Conservation (phyloP, 1,140 invertebrate species). For the Macrosteles quadrilineatus region DNA sequence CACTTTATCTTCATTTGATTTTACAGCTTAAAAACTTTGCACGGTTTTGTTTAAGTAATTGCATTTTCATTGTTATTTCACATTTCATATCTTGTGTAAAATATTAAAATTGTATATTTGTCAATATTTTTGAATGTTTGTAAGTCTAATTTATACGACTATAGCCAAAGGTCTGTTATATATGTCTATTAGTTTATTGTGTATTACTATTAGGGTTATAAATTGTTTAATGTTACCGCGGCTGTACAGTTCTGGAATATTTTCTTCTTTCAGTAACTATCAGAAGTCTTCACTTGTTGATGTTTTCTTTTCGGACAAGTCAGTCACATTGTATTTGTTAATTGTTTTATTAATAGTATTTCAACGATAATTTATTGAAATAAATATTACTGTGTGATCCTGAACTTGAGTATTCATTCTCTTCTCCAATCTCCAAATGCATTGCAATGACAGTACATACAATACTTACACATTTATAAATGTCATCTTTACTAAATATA, state of each 20-base stretch:
- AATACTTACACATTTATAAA: too few relatives aligned
- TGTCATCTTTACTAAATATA: too few relatives aligned
- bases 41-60: too few relatives aligned
- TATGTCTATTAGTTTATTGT: constrained; percentile 27
- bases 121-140: constrained; percentile 26
- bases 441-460: too few relatives aligned
- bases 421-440: too few relatives aligned
- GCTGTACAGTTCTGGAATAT: background rate
- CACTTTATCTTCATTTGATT: too few relatives aligned
- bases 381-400: constrained; percentile 14
- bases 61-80: background rate
- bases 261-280: background rate
- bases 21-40: too few relatives aligned
- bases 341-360: constrained; percentile 5
- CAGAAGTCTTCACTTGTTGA: background rate
- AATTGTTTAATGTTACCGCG: constrained; percentile 28
- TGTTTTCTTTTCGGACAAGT: background rate
- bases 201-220: constrained; percentile 26
- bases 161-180: constrained; percentile 31
- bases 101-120: constrained; percentile 28
- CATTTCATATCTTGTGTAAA: background rate
- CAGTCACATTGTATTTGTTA: background rate
- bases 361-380: constrained; percentile 21
- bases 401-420: background rate
- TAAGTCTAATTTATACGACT: constrained; percentile 29